phyloP scores from a whole-genome alignment of 2,113 vertebrate species.

The Amazona guildingii region DNA sequence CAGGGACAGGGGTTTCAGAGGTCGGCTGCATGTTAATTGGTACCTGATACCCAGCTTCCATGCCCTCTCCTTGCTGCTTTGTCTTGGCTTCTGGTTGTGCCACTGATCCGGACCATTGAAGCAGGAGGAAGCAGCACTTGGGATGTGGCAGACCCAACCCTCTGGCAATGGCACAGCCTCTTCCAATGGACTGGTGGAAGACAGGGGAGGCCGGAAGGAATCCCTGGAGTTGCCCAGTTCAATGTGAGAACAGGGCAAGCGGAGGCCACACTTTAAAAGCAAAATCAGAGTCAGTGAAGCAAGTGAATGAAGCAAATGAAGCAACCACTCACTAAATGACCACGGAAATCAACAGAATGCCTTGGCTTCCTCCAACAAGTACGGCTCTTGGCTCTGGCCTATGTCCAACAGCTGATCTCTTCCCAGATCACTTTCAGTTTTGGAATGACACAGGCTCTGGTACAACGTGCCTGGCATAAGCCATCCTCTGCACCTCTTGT shows the following conservation, averaged over 20 bases:
- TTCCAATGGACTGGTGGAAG: accelerated
- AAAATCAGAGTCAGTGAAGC: not conserved
- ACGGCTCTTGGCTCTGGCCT: accelerated
- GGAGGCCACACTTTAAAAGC: accelerated
- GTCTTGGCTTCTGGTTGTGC: not conserved
- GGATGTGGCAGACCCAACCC: not conserved
- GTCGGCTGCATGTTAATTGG: not conserved
- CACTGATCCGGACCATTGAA: accelerated
- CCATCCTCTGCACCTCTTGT: not conserved
- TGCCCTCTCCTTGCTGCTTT: not conserved
- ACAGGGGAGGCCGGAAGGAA: not conserved
- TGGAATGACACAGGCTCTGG: accelerated
- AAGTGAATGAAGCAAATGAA: not conserved
- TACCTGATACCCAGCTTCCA: not conserved
- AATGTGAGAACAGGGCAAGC: accelerated
- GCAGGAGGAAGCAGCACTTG: not conserved
- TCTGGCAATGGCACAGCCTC: accelerated
- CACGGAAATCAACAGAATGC: not conserved
- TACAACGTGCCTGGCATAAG: not conserved
- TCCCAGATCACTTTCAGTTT: not conserved
- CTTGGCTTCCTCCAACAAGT: not conserved
- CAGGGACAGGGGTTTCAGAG: not conserved
- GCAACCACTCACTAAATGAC: not conserved
- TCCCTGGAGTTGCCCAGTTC: not conserved
- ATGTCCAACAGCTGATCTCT: not conserved